Conservation (phyloP, 2,797 vertebrate species). For the Bradypodion ventrale region DNA sequence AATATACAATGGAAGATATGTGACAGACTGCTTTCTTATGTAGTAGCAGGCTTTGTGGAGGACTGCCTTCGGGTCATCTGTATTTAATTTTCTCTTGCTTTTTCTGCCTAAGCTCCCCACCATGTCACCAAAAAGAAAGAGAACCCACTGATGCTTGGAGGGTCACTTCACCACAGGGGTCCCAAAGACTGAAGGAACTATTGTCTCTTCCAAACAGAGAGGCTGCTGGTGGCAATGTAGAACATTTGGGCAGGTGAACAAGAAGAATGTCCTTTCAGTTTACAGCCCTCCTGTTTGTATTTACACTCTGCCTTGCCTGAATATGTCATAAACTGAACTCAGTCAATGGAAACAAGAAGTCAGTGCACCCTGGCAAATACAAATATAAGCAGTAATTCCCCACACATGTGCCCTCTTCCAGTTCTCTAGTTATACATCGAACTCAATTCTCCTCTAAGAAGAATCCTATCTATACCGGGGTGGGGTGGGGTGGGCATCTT, state of each 20-base stretch:
- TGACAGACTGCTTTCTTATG: background rate
- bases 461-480: conserved; percentile 54
- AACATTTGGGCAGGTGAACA: background rate
- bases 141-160: background rate
- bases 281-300: background rate
- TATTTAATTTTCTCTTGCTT: background rate
- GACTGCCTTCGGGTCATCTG: no score
- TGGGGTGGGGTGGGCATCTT: background rate
- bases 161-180: background rate
- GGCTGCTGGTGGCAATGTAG: background rate
- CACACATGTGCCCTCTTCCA: background rate
- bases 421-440: background rate
- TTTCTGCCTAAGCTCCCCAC: background rate
- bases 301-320: background rate
- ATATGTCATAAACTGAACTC: background rate
- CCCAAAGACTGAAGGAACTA: no score
- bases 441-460: conserved; percentile 69
- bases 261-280: background rate
- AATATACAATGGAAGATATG: background rate
- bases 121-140: background rate
- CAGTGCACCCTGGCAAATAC: background rate
- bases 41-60: background rate
- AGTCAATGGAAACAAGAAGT: background rate
- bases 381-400: background rate
- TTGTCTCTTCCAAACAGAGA: background rate